Conservation (phyloP, 1,140 invertebrate species). For the Drosophila bifasciata region DNA sequence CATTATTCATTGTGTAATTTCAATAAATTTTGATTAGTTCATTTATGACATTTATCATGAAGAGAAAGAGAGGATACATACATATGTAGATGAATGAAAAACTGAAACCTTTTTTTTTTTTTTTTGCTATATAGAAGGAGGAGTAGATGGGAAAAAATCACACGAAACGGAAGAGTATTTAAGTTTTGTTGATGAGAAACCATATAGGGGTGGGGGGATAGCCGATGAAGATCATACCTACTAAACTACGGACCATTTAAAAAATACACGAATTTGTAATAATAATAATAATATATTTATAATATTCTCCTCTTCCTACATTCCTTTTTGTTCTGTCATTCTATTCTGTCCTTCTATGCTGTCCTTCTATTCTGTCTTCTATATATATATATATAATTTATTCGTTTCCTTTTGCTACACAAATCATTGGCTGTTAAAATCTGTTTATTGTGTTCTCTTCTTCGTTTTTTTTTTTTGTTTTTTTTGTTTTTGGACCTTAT, state of each 20-base stretch:
- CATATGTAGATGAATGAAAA: too few relatives aligned
- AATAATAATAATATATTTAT: conserved; percentile 28
- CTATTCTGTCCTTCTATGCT: not conserved
- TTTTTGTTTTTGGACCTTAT: conserved; percentile 66
- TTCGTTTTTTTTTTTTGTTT: conserved; percentile 21
- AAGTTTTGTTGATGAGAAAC: conserved; percentile 30
- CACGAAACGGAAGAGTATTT: conserved; percentile 4
- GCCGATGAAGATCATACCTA: conserved; percentile 53
- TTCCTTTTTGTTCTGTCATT: conserved; percentile 3
- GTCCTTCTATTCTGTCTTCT: not conserved
- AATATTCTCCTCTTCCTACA: conserved; percentile 10
- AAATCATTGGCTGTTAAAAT: conserved; percentile 50
- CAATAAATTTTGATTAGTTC: conserved; percentile 71
- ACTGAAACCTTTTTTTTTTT: conserved; percentile 73
- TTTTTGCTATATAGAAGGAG: conserved; percentile 23
- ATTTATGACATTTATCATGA: conserved; percentile 37
- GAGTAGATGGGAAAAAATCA: not conserved
- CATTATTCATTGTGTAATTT: conserved; percentile 43
- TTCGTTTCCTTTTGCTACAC: conserved; percentile 35
- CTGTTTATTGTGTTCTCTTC: conserved; percentile 43
- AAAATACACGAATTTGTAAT: conserved; percentile 60
- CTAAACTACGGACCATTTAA: conserved; percentile 78
- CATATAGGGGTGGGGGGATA: conserved; percentile 18
- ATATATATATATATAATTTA: too few relatives aligned
- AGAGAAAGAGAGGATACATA: too few relatives aligned